Conservation (phyloP, 2,888 invertebrate species). For the Podotricha telesiphe region DNA sequence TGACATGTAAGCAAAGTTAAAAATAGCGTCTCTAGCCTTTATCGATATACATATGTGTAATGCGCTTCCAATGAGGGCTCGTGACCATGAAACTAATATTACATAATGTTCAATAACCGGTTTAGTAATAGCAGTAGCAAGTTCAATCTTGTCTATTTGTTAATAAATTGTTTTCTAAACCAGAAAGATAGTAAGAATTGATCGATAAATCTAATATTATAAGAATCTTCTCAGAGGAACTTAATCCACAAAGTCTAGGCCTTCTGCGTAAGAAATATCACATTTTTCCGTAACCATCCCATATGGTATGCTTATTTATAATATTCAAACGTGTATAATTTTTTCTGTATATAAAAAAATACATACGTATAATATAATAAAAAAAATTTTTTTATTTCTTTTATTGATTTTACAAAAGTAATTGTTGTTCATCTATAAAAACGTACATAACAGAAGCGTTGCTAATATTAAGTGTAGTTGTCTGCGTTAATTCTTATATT, state of each 20-base stretch:
- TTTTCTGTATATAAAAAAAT: no score
- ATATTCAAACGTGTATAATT: no score
- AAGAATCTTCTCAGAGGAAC: no score
- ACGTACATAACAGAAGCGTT: not conserved
- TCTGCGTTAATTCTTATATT: slow-evolving; percentile 31
- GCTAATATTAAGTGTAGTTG: not conserved
- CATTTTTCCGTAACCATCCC: no score
- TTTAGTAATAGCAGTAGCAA: slow-evolving; percentile 25
- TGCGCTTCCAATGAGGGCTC: slow-evolving; percentile 43
- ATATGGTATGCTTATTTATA: no score
- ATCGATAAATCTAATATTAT: no score
- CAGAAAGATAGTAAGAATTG: not conserved
- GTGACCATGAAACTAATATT: slow-evolving; percentile 51
- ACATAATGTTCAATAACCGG: slow-evolving; percentile 49
- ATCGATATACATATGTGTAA: not conserved
- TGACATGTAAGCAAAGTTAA: not conserved
- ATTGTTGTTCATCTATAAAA: not conserved
- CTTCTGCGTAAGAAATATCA: no score
- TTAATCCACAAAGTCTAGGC: no score
- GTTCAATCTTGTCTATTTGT: slow-evolving; percentile 5
- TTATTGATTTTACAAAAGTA: not conserved
- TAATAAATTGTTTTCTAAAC: not conserved
- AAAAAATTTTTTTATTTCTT: no score
- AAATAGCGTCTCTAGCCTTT: slow-evolving; percentile 13
- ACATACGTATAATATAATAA: not conserved